Conservation (phyloP, 2,797 vertebrate species). For the Mallotus villosus region DNA sequence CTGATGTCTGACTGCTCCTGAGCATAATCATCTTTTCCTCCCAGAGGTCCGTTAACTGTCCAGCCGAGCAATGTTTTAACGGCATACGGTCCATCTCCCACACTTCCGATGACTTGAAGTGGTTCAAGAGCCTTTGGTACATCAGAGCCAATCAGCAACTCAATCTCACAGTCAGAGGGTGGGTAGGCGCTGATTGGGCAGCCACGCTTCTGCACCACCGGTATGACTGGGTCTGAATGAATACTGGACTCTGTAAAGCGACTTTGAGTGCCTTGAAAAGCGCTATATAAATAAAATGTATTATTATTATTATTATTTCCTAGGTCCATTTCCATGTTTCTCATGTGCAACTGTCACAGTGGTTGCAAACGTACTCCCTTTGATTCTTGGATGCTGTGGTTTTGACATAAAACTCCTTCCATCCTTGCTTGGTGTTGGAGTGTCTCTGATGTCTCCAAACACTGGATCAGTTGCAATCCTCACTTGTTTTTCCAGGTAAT, state of each 20-base stretch:
- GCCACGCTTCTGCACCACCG: too few species aligned
- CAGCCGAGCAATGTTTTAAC: slow-evolving; percentile 24
- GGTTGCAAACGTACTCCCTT: not conserved
- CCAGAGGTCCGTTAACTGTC: slow-evolving; percentile 26
- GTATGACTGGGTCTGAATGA: too few species aligned
- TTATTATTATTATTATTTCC: too few species aligned
- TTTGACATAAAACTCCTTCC: not conserved
- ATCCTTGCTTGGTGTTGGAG: not conserved
- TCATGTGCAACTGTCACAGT: not conserved
- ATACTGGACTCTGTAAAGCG: too few species aligned
- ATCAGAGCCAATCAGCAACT: slow-evolving; percentile 21
- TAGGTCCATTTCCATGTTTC: not conserved
- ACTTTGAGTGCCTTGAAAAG: too few species aligned
- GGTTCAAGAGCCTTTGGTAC: slow-evolving; percentile 19
- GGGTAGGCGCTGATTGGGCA: too few species aligned
- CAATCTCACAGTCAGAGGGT: slow-evolving; percentile 17
- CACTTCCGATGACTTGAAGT: slow-evolving; percentile 17
- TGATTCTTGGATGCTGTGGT: not conserved
- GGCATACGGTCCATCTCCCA: slow-evolving; percentile 19
- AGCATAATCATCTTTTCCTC: not conserved
- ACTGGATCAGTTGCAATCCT: not conserved
- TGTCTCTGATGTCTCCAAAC: not conserved
- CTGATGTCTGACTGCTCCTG: slow-evolving; percentile 1
- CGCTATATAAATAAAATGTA: too few species aligned
- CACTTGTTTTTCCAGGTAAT: not conserved